Conservation (phyloP, 1,140 invertebrate species). For the Tribolium madens region DNA sequence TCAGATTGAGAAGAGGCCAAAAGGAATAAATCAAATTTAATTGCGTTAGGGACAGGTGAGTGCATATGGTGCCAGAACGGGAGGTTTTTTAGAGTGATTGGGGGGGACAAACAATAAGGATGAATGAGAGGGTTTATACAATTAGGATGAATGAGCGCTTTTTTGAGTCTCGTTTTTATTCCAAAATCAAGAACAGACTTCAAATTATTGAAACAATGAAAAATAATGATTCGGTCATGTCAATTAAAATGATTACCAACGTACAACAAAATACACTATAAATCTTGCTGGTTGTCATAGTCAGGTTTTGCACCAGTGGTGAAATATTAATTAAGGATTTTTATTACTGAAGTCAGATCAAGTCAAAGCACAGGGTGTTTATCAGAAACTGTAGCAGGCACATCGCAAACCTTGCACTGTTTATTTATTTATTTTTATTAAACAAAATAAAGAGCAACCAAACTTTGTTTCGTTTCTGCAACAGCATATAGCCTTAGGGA, state of each 20-base stretch:
- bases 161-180: not conserved
- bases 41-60: conserved; percentile 18
- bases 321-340: too few species aligned
- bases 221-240: not conserved
- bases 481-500: not conserved
- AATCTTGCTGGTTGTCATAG: too few species aligned
- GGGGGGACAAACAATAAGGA: not conserved
- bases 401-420: too few species aligned
- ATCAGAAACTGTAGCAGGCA: too few species aligned
- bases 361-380: too few species aligned
- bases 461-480: not conserved
- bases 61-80: not conserved
- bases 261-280: too few species aligned
- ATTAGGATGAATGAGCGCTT: not conserved
- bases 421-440: too few species aligned
- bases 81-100: not conserved
- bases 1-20: conserved; percentile 1
- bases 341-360: too few species aligned
- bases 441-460: not conserved
- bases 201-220: not conserved
- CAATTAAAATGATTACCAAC: too few species aligned
- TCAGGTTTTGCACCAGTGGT: too few species aligned
- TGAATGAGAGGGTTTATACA: not conserved
- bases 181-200: too few species aligned
- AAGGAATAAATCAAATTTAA: conserved; percentile 20